Conservation (phyloP, 1,140 invertebrate species). For the Lerema accius region DNA sequence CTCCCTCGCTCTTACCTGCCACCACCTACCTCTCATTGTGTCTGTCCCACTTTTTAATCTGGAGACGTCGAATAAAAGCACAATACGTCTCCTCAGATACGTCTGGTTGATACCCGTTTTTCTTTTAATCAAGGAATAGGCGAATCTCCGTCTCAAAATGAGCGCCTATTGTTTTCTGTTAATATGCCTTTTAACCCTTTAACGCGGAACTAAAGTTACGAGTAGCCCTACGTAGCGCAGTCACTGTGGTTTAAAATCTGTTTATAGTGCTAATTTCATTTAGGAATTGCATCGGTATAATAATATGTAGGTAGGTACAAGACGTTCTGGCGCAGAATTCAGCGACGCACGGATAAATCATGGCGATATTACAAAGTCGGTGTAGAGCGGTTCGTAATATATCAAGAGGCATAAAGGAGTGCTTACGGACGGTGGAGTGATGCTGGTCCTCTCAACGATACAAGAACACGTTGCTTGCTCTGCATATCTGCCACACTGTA, state of each 20-base stretch:
- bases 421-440: constrained; percentile 21
- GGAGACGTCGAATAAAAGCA: constrained; percentile 69
- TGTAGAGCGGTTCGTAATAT: constrained; percentile 55
- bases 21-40: constrained; percentile 61
- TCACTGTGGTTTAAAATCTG: too few relatives aligned
- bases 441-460: constrained; percentile 9
- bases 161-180: constrained; percentile 19
- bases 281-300: neutral
- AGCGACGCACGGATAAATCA: constrained; percentile 58
- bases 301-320: too few relatives aligned
- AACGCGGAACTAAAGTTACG: constrained; percentile 35
- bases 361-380: constrained; percentile 62
- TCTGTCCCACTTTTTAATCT: constrained; percentile 72
- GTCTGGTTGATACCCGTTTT: constrained; percentile 57
- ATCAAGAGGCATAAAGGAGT: constrained; percentile 57
- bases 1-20: constrained; percentile 44
- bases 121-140: constrained; percentile 63
- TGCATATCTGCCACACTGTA: neutral
- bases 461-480: neutral
- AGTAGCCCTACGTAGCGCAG: too few relatives aligned
- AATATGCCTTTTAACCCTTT: constrained; percentile 31
- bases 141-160: constrained; percentile 18
- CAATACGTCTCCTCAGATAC: constrained; percentile 59
- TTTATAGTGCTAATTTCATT: too few relatives aligned
- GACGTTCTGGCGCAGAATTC: constrained; percentile 47